Evolutionary conservation across 1,140 invertebrate species (phyloP).

Genomic region (Triops cancriformis): DNA sequence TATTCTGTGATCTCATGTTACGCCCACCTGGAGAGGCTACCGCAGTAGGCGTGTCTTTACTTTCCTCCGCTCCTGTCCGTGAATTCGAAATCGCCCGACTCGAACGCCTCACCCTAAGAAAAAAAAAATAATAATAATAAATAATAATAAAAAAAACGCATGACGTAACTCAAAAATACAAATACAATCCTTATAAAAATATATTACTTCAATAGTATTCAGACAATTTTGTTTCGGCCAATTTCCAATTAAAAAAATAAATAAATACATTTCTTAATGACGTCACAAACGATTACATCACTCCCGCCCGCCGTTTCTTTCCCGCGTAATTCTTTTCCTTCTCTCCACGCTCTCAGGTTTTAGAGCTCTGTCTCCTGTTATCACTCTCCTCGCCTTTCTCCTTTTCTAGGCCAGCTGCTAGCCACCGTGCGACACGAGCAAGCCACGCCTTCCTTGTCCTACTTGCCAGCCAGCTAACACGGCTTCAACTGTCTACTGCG

Average conservation of each 20-base stretch:
- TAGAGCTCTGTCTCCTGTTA: not conserved
- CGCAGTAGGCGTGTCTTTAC: not conserved
- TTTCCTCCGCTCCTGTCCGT: not conserved
- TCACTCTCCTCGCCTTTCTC: not conserved
- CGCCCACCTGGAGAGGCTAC: not conserved
- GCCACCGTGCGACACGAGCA: not conserved
- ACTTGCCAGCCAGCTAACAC: not conserved
- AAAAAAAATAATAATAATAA: not conserved
- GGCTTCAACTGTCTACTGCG: not conserved
- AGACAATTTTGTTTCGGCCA: too few relatives aligned
- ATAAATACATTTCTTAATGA: too few relatives aligned
- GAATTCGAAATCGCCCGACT: not conserved
- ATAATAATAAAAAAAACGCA: too few relatives aligned
- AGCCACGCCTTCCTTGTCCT: not conserved
- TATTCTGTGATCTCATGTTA: conserved; percentile 19
- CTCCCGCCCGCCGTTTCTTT: not conserved
- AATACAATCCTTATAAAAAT: too few relatives aligned
- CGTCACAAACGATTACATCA: not conserved
- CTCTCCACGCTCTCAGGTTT: not conserved
- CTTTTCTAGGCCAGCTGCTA: not conserved
- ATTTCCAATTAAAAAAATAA: too few relatives aligned
- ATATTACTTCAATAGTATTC: too few relatives aligned
- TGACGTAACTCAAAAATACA: too few relatives aligned
- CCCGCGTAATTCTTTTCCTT: not conserved
- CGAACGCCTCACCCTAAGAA: not conserved